phyloP scores from a whole-genome alignment of 2,113 vertebrate genomes.

The Otis tarda region DNA sequence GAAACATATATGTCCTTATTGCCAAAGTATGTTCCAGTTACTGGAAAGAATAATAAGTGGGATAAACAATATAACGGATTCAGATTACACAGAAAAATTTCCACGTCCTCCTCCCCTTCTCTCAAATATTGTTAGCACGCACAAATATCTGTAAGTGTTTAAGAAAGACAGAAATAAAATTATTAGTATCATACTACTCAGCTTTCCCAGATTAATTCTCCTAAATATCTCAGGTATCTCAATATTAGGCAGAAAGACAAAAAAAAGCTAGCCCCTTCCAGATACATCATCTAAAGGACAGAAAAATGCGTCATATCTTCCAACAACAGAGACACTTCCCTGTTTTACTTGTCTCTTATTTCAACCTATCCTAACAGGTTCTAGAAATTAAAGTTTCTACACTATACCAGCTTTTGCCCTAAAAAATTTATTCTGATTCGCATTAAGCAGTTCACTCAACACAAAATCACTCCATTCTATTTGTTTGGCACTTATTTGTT shows the following conservation, averaged over 20 bases:
- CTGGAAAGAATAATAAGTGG: constrained; percentile 36
- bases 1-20: constrained; percentile 46
- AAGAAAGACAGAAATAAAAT: neutral
- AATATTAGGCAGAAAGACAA: neutral
- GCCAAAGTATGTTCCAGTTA: constrained; percentile 60
- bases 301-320: neutral
- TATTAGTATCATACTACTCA: neutral
- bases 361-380: neutral
- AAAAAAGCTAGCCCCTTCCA: constrained; percentile 26
- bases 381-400: neutral
- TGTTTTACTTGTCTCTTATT: neutral
- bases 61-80: constrained; percentile 45
- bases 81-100: constrained; percentile 30
- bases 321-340: neutral
- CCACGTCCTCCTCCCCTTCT: constrained; percentile 4
- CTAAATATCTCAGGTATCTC: neutral
- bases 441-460: neutral
- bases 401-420: neutral
- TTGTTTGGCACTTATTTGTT: neutral
- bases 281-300: neutral
- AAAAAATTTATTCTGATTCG: neutral
- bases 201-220: neutral
- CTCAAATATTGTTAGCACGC: neutral
- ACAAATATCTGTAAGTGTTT: neutral
- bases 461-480: neutral